Conservation (phyloP, 2,113 vertebrate genomes). For the Macquaria australasica region DNA sequence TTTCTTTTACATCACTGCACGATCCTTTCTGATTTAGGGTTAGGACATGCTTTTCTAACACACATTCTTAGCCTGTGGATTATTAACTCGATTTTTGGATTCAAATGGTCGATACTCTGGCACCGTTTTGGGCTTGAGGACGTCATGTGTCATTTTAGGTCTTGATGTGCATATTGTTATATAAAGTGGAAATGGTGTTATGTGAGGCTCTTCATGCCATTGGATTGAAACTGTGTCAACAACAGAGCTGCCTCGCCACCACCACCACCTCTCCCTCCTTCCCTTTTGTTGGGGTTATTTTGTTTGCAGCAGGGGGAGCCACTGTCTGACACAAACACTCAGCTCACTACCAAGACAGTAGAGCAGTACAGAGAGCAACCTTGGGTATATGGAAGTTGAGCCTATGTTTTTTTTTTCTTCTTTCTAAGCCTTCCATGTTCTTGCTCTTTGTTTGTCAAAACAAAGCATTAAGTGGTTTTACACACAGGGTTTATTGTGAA, state of each 20-base stretch:
- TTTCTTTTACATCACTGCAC: not conserved
- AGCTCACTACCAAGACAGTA: constrained; percentile 34
- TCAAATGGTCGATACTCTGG: not conserved
- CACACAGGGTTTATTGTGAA: constrained; percentile 70
- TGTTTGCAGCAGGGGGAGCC: constrained; percentile 82
- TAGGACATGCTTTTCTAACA: not conserved
- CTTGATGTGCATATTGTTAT: not conserved
- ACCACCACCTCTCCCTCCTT: not conserved
- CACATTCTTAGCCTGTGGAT: too few relatives aligned
- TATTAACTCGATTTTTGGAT: not conserved
- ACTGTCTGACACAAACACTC: constrained; percentile 72
- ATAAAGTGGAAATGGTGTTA: constrained; percentile 10
- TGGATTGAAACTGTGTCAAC: constrained; percentile 56
- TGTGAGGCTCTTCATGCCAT: not conserved
- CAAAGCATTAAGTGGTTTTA: constrained; percentile 79
- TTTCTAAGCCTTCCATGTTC: constrained; percentile 46
- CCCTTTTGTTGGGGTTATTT: constrained; percentile 22
- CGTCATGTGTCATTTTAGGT: not conserved
- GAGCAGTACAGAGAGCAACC: constrained; percentile 6
- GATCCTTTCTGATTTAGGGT: not conserved
- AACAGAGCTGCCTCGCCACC: constrained; percentile 28
- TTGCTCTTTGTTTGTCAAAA: constrained; percentile 76
- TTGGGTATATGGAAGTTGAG: constrained; percentile 32
- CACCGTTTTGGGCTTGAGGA: not conserved
- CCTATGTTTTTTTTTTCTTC: not conserved